phyloP scores from a whole-genome alignment of 2,797 vertebrate genomes.

The Antrozous pallidus region DNA sequence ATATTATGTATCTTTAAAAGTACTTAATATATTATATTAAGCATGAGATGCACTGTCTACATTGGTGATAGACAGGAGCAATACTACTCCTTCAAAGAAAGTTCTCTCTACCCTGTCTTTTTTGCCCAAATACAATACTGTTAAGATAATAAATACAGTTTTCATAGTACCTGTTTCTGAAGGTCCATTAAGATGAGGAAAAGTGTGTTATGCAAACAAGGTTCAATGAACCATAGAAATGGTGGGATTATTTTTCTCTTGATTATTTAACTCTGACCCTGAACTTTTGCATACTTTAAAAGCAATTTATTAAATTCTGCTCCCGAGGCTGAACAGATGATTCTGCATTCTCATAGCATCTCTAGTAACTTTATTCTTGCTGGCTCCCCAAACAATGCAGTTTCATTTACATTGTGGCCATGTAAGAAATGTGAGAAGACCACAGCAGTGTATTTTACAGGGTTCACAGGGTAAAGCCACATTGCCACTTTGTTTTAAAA shows the following conservation, averaged over 20 bases:
- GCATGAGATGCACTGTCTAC: neutral
- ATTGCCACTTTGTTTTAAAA: neutral
- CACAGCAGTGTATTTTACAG: neutral
- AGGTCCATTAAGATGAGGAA: neutral
- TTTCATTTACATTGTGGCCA: neutral
- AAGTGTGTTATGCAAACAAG: neutral
- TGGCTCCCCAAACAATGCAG: neutral
- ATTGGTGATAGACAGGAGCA: neutral
- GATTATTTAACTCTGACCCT: neutral
- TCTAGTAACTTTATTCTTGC: neutral
- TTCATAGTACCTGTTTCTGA: neutral
- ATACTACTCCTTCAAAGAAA: neutral
- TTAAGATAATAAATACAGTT: neutral
- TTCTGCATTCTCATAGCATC: neutral
- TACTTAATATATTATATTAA: neutral
- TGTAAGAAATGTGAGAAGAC: neutral
- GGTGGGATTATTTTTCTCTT: neutral
- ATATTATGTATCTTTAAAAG: neutral
- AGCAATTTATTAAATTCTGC: neutral
- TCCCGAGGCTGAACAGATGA: neutral
- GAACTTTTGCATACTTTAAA: neutral
- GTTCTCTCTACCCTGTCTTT: neutral
- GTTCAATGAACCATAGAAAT: neutral
- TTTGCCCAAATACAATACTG: neutral
- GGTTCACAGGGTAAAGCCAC: neutral